Evolutionary conservation across 2,797 vertebrate genomes (phyloP), one percentile per base, ranked within the genome.

Genomic region (Chrysocyon brachyurus): DNA sequence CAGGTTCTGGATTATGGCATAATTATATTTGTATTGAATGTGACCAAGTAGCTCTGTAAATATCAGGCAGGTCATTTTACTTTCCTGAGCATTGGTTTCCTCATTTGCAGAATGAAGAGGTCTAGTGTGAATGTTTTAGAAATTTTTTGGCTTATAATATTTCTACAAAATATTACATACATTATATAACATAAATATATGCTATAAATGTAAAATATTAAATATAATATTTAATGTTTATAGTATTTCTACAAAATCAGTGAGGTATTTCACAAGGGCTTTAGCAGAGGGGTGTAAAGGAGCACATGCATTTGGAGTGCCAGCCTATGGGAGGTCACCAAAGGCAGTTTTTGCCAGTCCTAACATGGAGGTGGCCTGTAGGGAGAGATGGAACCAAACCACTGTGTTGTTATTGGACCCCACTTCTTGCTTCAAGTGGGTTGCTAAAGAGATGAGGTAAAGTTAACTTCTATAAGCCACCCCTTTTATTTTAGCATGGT

Each of bases 361-460:
- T 87, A 54, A 78, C 36, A 2, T 56, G 31, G 24, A 91, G 49
- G 31, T 84, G 54, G 36, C 21, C 36, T 79, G 7, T 54, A 73
- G 49, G n/a, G 28, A 66, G 46, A 52, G 26, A 61, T 40, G 14
- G 24, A 61, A 11, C 17, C 61, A 46, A 87, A 93, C 4, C 19
- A 81, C 3, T 52, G 78, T 40, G 54, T 6, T 84, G n/a, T 26
- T n/a, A 14, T 54, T 88, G 19, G 33, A 56, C 21, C 22, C 22
- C 28, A 63, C 40, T 87, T 88, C 59, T 66, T 79, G 24, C n/a
- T 91, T 93, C n/a, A 79, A 6, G 22, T 84, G 26, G 12, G n/a
- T 73, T 28, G 14, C 87, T 84, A 77, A 94, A 86, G 83, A 79
- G 70, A 56, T 82, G 85, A 90, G 28, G 24, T 79, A 33, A 94